Evolutionary conservation across 1,140 invertebrate species (phyloP), one percentile per base, ranked within the genome.

Genomic region (Sycobia sp.): DNA sequence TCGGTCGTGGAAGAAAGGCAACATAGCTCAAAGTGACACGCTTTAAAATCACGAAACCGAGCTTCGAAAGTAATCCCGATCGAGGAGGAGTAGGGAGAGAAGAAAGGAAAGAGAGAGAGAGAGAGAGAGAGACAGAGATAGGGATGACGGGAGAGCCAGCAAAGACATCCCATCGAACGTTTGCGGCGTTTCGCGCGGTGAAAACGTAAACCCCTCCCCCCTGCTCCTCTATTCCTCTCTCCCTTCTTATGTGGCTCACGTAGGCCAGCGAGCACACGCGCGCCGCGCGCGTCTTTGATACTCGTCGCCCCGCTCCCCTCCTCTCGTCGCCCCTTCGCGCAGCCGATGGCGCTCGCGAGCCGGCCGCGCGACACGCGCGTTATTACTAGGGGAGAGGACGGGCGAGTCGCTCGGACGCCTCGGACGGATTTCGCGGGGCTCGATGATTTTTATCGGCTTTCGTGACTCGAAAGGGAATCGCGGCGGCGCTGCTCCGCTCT

Each of bases 371-470:
- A 62, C 43, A 55, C 51, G 53, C 60, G 60, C n/a, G 53, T 56
- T 41, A 56, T 62, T 62, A 62, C 59, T 38, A 43, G 20, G 25
- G 34, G 54, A 44, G 29, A 32, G 29, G 29, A n/a, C n/a, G n/a
- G n/a, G 29, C 29, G 25, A 44, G 41, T 41, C 34, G 29, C 8
- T 20, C 38, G 60, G 43, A 41, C 44, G 16, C 34, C 44, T 47
- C 43, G 53, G 59, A 43, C 47, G 39, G 29, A 54, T 46, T 41
- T 29, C 44, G 56, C 29, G 56, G n/a, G 18, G 53, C 29, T n/a
- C 23, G 51, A 47, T 46, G 61, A 63, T 63, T 50, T n/a, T 56
- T 63, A 63, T 63, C 61, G 54, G 34, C 46, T 57, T 63, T 36
- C 61, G 61, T 63, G 61, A 57, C 61, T 63, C 25, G 61, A 22